Percentiles rank a stretch among this genome's conserved stretches.
These are phyloP conservation scores for Dynastes maya DNA, from an alignment of 2,888 invertebrate species.

Conservation along the genomic window DNA sequence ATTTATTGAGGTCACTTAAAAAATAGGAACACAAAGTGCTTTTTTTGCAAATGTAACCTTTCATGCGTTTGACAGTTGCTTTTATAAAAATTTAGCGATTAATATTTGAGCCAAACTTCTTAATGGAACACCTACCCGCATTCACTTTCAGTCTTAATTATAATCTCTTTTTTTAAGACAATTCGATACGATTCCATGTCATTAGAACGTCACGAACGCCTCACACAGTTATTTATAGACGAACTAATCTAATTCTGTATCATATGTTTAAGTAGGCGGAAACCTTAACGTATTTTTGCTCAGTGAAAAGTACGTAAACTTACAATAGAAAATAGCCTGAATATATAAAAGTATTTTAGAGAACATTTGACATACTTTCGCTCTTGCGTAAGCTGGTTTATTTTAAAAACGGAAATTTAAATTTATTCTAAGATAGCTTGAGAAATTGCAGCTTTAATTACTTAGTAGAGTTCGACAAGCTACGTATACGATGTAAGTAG, in stretches of 20 bases:
- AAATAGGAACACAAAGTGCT: too few species aligned
- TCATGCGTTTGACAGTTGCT: background rate
- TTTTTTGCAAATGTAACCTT: background rate
- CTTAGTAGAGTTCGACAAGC: too few species aligned
- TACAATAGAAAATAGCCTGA: constrained; percentile 35
- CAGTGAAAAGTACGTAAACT: constrained; percentile 21
- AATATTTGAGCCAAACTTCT: background rate
- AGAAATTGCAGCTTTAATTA: background rate
- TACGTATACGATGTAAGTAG: too few species aligned
- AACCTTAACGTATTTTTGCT: constrained; percentile 22
- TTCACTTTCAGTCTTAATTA: background rate
- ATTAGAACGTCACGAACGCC: constrained; percentile 8
- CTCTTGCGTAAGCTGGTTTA: constrained; percentile 22
- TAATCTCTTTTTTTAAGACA: background rate
- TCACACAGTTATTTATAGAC: constrained; percentile 3
- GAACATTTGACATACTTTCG: constrained; percentile 32
- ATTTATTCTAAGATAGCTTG: constrained; percentile 1
- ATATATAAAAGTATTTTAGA: constrained; percentile 35
- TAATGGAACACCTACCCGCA: background rate
- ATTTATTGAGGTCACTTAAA: too few species aligned
- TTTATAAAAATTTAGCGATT: background rate
- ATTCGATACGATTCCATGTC: background rate
- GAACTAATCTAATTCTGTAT: constrained; percentile 26
- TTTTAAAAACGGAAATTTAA: constrained; percentile 20
- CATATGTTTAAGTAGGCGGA: constrained; percentile 21